Percentiles rank a stretch among this genome's conserved stretches.
These are phyloP conservation scores for Pitangus sulphuratus DNA, from an alignment of 2,797 vertebrate species.

Conservation along the genomic window DNA sequence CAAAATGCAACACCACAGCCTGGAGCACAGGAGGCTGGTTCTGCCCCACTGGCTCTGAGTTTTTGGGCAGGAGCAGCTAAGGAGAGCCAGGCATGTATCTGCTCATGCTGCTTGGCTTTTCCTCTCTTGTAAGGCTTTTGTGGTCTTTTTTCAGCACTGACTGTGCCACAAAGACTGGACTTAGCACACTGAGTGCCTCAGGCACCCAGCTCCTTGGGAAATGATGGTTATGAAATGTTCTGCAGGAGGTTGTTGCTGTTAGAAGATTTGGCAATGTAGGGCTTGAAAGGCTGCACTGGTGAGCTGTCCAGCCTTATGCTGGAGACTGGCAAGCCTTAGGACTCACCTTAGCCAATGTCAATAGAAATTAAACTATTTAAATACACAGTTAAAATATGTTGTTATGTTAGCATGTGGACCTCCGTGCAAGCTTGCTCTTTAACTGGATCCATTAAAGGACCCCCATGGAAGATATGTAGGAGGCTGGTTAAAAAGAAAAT, in stretches of 20 bases:
- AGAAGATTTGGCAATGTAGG: neutral
- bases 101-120: neutral
- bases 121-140: neutral
- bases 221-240: neutral
- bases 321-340: neutral
- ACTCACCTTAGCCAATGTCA: slow-evolving; percentile 44
- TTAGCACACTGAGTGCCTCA: neutral
- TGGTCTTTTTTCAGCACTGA: neutral
- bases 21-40: neutral
- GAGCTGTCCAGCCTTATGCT: neutral
- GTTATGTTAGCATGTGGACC: slow-evolving; percentile 63
- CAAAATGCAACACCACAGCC: neutral
- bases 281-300: neutral
- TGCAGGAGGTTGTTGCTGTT: neutral
- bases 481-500: neutral
- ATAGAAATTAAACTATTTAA: slow-evolving; percentile 42
- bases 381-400: slow-evolving; percentile 50
- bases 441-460: neutral
- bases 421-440: slow-evolving; percentile 41
- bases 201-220: neutral
- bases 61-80: neutral
- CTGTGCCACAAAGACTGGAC: rapidly evolving
- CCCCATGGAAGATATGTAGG: neutral
- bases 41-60: neutral
- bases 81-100: rapidly evolving